Evolutionary conservation across 1,140 invertebrate species (phyloP).

Genomic region (Proales similis): DNA sequence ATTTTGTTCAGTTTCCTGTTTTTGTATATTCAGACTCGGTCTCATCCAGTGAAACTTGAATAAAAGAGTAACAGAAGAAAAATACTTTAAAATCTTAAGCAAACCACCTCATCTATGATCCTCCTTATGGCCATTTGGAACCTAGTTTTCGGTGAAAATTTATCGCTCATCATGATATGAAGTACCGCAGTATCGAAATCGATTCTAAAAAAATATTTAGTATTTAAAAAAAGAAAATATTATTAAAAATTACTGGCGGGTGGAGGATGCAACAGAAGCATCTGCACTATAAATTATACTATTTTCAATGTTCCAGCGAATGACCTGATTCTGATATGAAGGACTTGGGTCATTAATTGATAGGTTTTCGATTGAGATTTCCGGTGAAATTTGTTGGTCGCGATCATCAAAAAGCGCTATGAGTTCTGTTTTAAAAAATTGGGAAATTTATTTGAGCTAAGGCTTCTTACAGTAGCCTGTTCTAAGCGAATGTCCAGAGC

Average conservation of each 20-base stretch:
- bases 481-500: background rate
- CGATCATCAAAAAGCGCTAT: too few relatives aligned
- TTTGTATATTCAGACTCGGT: background rate
- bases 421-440: constrained; percentile 23
- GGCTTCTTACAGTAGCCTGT: background rate
- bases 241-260: background rate
- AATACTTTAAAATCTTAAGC: background rate
- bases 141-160: constrained; percentile 11
- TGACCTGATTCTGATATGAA: background rate
- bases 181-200: constrained; percentile 23
- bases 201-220: background rate
- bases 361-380: background rate
- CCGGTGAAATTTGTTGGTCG: too few relatives aligned
- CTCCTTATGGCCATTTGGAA: constrained; percentile 31
- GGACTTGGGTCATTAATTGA: background rate
- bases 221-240: background rate
- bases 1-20: background rate
- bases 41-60: background rate
- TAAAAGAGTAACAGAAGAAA: background rate
- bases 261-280: constrained; percentile 3
- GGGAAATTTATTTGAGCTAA: background rate
- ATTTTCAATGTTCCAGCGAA: background rate
- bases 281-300: background rate
- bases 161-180: constrained; percentile 14
- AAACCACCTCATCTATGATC: constrained; percentile 21